Evolutionary conservation across 2,797 vertebrate genomes (phyloP).

Genomic region (Hyperoplus immaculatus): DNA sequence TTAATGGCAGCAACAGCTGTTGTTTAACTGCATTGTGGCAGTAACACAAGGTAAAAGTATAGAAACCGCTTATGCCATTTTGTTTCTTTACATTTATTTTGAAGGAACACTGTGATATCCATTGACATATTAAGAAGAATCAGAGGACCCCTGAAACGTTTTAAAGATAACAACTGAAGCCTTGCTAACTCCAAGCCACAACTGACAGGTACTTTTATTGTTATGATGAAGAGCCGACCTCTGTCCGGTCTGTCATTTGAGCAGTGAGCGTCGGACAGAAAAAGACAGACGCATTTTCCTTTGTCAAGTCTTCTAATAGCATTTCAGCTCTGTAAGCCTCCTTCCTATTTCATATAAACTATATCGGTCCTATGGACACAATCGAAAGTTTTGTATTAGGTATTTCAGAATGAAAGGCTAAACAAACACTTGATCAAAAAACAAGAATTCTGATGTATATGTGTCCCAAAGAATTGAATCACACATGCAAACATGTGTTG

Average conservation of each 20-base stretch:
- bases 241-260: slow-evolving; percentile 5
- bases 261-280: not conserved
- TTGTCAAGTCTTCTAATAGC: slow-evolving; percentile 12
- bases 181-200: not conserved
- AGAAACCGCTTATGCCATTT: not conserved
- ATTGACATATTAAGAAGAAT: not conserved
- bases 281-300: slow-evolving; percentile 29
- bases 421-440: not conserved
- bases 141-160: not conserved
- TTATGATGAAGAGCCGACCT: not conserved
- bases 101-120: not conserved
- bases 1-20: slow-evolving; percentile 51
- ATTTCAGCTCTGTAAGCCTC: not conserved
- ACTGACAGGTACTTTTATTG: slow-evolving; percentile 12
- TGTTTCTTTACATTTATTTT: not conserved
- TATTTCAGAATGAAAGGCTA: not conserved
- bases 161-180: not conserved
- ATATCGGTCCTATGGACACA: not conserved
- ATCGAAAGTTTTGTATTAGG: not conserved
- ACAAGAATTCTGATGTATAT: not conserved
- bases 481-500: not conserved
- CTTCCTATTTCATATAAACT: not conserved
- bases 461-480: slow-evolving; percentile 2
- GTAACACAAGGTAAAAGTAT: not conserved
- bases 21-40: slow-evolving; percentile 5